Conservation (phyloP, 2,888 invertebrate genomes). For the Ormia ochracea region DNA sequence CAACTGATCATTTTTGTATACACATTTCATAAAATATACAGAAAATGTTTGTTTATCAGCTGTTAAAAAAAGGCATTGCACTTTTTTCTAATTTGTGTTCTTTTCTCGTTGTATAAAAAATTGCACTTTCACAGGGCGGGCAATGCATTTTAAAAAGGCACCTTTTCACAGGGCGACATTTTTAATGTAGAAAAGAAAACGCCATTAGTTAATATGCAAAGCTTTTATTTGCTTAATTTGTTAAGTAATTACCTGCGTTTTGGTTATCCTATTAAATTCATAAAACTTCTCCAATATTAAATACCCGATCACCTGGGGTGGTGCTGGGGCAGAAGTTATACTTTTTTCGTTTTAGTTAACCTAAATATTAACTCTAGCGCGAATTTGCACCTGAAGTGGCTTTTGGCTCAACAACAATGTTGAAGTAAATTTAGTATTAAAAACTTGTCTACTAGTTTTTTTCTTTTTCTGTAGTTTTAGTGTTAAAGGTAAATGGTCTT, state of each 20-base stretch:
- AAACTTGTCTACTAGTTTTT: constrained; percentile 1
- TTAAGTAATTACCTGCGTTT: neutral
- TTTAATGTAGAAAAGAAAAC: too few relatives aligned
- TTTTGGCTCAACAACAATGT: neutral
- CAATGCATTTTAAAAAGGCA: too few relatives aligned
- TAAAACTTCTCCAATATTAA: neutral
- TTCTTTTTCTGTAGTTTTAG: constrained; percentile 12
- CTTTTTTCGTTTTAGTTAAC: neutral
- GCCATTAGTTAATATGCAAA: too few relatives aligned
- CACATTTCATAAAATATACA: too few relatives aligned
- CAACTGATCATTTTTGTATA: too few relatives aligned
- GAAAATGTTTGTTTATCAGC: too few relatives aligned
- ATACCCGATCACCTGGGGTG: neutral
- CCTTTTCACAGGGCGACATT: too few relatives aligned
- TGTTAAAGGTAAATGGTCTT: constrained; percentile 31
- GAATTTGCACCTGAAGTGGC: neutral
- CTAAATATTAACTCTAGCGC: neutral
- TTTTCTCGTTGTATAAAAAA: too few relatives aligned
- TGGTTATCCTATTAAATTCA: neutral
- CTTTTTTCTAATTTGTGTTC: too few relatives aligned
- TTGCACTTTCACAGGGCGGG: too few relatives aligned
- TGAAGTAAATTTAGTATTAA: neutral
- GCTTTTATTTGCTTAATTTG: neutral
- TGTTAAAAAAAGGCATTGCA: too few relatives aligned
- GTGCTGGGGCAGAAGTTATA: neutral